A percentile compares a stretch with the other conserved stretches of the same genome.
Conservation (phyloP, 2,888 invertebrate genomes). For the Tetranychus piercei region DNA sequence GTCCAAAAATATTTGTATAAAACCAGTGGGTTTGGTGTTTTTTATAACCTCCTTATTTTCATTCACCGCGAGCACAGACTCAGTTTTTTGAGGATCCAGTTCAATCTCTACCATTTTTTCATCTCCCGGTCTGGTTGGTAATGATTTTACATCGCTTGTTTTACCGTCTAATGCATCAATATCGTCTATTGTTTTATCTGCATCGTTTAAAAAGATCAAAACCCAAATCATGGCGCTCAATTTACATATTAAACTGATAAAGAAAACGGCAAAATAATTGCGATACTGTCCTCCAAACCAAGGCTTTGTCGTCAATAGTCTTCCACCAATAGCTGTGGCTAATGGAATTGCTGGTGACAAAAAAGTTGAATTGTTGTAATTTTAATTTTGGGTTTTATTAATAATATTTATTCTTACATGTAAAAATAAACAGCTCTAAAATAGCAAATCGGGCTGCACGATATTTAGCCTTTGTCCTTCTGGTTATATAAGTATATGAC, state of each 20-base stretch:
- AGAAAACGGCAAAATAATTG: conserved; percentile 2
- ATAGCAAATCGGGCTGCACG: neutral
- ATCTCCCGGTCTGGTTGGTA: neutral
- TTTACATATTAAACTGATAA: neutral
- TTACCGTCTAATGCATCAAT: neutral
- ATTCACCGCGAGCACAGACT: neutral
- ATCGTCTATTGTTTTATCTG: neutral
- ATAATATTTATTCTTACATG: neutral
- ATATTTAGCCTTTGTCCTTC: neutral
- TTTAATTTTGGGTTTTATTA: neutral
- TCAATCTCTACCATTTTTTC: neutral
- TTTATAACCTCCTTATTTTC: neutral
- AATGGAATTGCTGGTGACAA: neutral
- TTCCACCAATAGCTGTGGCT: neutral
- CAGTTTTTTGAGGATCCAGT: neutral
- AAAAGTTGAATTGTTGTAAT: neutral
- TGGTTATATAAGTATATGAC: neutral
- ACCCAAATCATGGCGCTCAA: neutral
- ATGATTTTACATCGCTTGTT: neutral
- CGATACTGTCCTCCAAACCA: neutral
- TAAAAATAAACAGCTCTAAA: neutral
- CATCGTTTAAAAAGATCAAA: neutral
- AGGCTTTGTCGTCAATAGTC: neutral
- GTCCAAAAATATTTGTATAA: neutral
- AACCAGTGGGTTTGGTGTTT: neutral